A percentile compares a stretch with the other conserved stretches of the same genome.
Evolutionary conservation across 37 sponge, comb jelly and placozoan genomes (phyloP).

Genomic region (Ianthella basta): DNA sequence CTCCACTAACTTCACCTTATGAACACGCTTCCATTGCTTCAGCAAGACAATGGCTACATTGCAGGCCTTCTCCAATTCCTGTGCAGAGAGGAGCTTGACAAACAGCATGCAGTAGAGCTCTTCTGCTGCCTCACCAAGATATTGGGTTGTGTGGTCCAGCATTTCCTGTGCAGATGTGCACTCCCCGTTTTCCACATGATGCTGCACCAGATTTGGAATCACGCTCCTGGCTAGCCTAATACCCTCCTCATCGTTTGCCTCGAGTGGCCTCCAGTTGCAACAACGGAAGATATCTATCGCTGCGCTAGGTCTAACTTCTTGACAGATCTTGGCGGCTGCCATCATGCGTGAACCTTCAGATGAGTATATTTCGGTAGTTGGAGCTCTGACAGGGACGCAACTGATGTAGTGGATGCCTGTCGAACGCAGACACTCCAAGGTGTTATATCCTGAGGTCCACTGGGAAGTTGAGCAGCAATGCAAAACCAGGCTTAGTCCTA

Average conservation of each 20-base stretch:
- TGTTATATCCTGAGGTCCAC: background rate
- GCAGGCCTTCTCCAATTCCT: background rate
- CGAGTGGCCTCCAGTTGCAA: background rate
- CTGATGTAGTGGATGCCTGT: background rate
- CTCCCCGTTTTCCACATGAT: background rate
- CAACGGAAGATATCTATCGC: background rate
- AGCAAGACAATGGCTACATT: background rate
- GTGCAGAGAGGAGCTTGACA: background rate
- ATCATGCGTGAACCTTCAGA: background rate
- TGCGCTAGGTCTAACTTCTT: background rate
- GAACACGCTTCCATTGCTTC: background rate
- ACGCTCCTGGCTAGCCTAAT: background rate
- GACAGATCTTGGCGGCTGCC: slow-evolving; percentile 12
- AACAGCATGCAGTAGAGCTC: background rate
- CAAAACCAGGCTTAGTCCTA: background rate
- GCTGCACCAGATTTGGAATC: background rate
- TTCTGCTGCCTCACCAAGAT: background rate
- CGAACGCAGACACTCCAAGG: background rate
- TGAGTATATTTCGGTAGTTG: background rate
- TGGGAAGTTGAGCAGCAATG: background rate
- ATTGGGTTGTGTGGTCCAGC: background rate
- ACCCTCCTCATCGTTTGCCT: background rate
- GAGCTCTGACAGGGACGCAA: background rate
- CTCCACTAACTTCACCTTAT: slow-evolving; percentile 11
- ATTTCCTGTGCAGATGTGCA: background rate